These are phyloP conservation scores for Notarius quadriscutis DNA, from an alignment of 2,113 vertebrate species.

Conservation along the genomic window DNA sequence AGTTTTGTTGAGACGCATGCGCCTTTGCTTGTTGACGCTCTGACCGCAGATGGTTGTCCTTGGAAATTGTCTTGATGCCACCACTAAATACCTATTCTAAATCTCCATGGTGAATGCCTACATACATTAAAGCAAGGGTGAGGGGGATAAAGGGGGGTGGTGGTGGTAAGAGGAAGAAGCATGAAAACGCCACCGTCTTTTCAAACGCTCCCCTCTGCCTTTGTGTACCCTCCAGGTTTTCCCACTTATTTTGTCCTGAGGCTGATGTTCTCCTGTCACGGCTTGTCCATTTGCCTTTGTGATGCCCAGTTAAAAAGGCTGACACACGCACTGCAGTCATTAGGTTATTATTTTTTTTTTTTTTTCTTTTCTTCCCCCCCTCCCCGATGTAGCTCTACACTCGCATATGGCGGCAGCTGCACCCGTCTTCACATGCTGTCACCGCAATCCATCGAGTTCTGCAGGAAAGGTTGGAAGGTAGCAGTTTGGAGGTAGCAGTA, in stretches of 20 bases:
- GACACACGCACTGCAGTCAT: conserved; percentile 63
- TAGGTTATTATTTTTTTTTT: conserved; percentile 59
- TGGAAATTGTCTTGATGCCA: conserved; percentile 79
- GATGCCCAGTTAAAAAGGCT: conserved; percentile 52
- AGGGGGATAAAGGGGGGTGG: conserved; percentile 40
- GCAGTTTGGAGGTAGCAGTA: conserved; percentile 56
- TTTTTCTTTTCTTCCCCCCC: too few relatives aligned
- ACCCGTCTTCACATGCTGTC: conserved; percentile 73
- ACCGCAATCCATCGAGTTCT: conserved; percentile 73
- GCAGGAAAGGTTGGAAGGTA: conserved; percentile 55
- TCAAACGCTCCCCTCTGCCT: conserved; percentile 60
- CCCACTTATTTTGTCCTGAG: conserved; percentile 46
- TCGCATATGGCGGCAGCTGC: conserved; percentile 71
- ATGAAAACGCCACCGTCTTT: conserved; percentile 71
- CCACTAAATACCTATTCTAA: conserved; percentile 67
- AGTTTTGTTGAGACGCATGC: conserved; percentile 74
- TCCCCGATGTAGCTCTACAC: conserved; percentile 64
- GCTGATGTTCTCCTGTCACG: conserved; percentile 48
- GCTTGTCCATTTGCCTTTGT: conserved; percentile 55
- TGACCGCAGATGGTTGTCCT: conserved; percentile 80
- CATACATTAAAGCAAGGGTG: conserved; percentile 56
- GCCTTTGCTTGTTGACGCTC: conserved; percentile 68
- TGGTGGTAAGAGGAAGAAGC: conserved; percentile 46
- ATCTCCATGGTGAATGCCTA: conserved; percentile 70
- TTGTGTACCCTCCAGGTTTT: conserved; percentile 46